phyloP scores from a whole-genome alignment of 2,113 vertebrate genomes.

The Chascanopsetta lugubris region DNA sequence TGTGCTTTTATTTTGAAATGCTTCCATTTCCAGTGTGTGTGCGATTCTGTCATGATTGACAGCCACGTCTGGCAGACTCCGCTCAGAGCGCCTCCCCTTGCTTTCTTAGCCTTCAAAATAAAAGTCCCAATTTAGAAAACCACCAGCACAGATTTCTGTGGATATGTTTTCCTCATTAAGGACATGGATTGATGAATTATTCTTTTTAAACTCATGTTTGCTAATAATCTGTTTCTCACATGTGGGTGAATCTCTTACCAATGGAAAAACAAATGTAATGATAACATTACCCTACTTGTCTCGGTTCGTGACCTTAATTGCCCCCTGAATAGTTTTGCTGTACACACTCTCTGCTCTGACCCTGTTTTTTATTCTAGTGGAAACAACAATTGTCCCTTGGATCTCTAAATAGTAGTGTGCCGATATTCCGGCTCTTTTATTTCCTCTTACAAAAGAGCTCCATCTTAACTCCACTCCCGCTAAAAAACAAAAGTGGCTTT shows the following conservation, averaged over 20 bases:
- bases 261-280: neutral
- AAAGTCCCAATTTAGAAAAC: too few relatives aligned
- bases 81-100: too few relatives aligned
- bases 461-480: constrained; percentile 8
- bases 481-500: constrained; percentile 16
- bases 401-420: neutral
- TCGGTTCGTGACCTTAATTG: neutral
- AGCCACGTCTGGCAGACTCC: too few relatives aligned
- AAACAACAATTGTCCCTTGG: neutral
- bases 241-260: neutral
- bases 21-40: too few relatives aligned
- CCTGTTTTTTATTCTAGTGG: neutral
- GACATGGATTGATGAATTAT: too few relatives aligned
- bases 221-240: neutral
- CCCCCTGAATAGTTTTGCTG: too few relatives aligned
- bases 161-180: too few relatives aligned
- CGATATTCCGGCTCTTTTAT: neutral
- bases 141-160: too few relatives aligned
- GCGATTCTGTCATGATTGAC: too few relatives aligned
- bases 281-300: neutral
- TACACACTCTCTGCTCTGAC: neutral
- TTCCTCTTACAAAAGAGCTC: constrained; percentile 5
- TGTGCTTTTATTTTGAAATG: too few relatives aligned
- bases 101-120: too few relatives aligned
- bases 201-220: neutral